Percentiles rank a stretch among this genome's conserved stretches.
phyloP scores from a whole-genome alignment of 30 jellyfish, hydroid and myxozoan genomes.

The Rhopilema esculentum region DNA sequence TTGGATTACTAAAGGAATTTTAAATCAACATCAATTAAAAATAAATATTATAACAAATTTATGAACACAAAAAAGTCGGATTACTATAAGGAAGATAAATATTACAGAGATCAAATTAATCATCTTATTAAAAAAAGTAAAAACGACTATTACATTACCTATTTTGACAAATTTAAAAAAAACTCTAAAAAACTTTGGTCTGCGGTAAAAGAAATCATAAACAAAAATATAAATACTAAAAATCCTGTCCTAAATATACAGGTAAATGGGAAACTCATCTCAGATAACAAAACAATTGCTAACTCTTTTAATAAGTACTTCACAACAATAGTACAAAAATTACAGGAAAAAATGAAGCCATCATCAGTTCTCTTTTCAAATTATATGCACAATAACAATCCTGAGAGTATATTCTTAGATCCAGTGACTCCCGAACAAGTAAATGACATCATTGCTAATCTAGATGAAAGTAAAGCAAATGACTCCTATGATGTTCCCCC shows the following conservation, averaged over 20 bases:
- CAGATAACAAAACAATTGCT: conserved; percentile 20
- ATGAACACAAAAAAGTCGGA: too few species aligned
- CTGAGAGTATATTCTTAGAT: conserved; percentile 10
- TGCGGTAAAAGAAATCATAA: too few species aligned
- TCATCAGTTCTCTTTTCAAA: not conserved
- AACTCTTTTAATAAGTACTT: conserved; percentile 27
- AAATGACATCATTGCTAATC: conserved; percentile 16
- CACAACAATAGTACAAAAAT: conserved; percentile 19
- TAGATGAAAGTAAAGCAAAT: conserved; percentile 27
- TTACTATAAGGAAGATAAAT: too few species aligned
- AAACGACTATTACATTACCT: too few species aligned
- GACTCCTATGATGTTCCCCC: conserved; percentile 31
- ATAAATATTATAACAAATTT: too few species aligned
- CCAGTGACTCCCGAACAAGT: conserved; percentile 37
- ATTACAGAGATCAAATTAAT: too few species aligned
- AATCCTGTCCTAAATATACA: not conserved
- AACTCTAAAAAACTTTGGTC: too few species aligned
- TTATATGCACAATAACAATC: not conserved
- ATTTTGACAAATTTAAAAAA: too few species aligned
- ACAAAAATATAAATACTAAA: not conserved
- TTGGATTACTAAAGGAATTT: too few species aligned
- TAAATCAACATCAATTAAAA: too few species aligned
- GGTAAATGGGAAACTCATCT: conserved; percentile 13
- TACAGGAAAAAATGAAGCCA: conserved; percentile 21
- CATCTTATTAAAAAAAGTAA: too few species aligned